Evolutionary conservation across 2,113 vertebrate genomes (phyloP), one percentile per base, ranked within the genome.

Genomic region (Pollimyrus isidori): DNA sequence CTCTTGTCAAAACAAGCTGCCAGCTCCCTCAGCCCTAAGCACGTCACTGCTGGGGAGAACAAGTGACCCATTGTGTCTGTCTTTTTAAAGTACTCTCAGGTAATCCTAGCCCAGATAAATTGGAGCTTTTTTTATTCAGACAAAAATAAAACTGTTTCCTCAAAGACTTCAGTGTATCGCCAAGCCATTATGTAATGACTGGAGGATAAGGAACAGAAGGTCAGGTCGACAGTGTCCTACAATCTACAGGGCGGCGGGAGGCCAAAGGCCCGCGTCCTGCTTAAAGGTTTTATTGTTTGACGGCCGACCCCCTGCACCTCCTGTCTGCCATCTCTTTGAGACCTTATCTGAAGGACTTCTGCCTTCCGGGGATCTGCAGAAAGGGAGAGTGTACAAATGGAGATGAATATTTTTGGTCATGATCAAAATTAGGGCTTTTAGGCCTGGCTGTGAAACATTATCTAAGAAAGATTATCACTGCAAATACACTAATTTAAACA

Each of bases 351-450:
- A 90, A 48, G 58, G 88, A 89, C 91, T 89, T 90, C 90, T 90
- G 87, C 91, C 92, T 91, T 92, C 90, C 91, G 86, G 90, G 46
- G 89, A 91, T 91, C 90, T 87, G 88, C 87, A 92, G 91, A 91
- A 90, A 91, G 90, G 42, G 89, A 88, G 65, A 89, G 89, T 89
- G 90, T 91, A 91, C 91, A 46, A 10, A 76, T 26, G 73, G 84
- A 89, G 35, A 88, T 80, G 88, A 88, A 84, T 21, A n/a, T 49
- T 88, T 88, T 88, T 45, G 87, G 58, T 50, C 65, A 49, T 73
- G 15, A 45, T n/a, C 58, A 73, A 65, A 82, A 86, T 87, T 52
- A 15, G 30, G 88, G 87, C 89, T 89, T 87, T 88, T 84, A 76
- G 87, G 89, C 88, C 89, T 39, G 86, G 46, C 53, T 49, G 73